Percentiles rank a stretch among this genome's conserved stretches.
Evolutionary conservation across 2,113 vertebrate species (phyloP).

Genomic region (Oreochromis tanganicae): DNA sequence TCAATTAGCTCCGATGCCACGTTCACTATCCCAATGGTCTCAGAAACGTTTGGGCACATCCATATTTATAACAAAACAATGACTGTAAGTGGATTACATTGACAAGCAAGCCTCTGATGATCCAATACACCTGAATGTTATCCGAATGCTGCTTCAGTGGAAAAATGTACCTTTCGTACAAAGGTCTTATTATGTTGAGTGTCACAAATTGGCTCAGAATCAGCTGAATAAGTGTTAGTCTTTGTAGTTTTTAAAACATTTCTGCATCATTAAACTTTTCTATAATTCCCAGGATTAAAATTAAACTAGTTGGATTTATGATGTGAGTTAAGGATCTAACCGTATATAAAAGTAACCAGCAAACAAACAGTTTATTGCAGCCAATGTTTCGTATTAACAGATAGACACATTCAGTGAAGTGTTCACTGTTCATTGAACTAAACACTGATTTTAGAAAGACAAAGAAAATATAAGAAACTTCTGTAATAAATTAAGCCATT

Average conservation of each 20-base stretch:
- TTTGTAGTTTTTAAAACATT: not conserved
- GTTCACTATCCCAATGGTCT: not conserved
- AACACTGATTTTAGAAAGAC: not conserved
- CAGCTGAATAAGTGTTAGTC: not conserved
- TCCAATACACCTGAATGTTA: not conserved
- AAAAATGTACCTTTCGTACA: not conserved
- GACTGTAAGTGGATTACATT: not conserved
- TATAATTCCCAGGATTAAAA: not conserved
- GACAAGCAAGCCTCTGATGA: not conserved
- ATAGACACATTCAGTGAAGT: not conserved
- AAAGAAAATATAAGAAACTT: not conserved
- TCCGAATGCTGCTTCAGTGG: not conserved
- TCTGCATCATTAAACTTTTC: not conserved
- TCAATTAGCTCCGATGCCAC: not conserved
- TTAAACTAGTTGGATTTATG: not conserved
- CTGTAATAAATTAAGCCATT: not conserved
- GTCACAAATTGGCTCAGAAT: not conserved
- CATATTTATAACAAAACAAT: not conserved
- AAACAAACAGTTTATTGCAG: not conserved
- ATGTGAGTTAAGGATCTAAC: not conserved
- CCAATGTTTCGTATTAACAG: rapidly evolving
- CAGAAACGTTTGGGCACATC: not conserved
- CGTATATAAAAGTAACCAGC: not conserved
- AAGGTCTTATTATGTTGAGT: not conserved
- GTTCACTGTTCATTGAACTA: not conserved